phyloP scores from a whole-genome alignment of 2,113 vertebrate species.

The Petrocephalus zakoni region DNA sequence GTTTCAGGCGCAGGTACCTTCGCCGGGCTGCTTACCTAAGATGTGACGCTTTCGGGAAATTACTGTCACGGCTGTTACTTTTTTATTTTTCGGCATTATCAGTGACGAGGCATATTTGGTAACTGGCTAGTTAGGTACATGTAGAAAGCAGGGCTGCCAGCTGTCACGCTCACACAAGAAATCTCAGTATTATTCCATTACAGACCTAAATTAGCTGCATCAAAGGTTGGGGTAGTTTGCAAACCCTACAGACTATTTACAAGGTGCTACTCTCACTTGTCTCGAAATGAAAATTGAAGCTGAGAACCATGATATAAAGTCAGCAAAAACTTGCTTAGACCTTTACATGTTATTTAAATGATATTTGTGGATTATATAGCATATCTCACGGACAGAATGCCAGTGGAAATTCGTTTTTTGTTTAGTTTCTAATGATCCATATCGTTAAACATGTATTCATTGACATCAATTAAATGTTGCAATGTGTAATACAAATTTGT shows the following conservation, averaged over 20 bases:
- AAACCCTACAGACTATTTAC: no score
- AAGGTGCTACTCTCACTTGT: no score
- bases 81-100: not conserved
- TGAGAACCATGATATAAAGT: no score
- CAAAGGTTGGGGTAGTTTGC: no score
- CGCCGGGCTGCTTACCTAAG: not conserved
- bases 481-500: not conserved
- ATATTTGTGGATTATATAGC: not conserved
- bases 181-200: no score
- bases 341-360: not conserved
- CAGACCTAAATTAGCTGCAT: no score
- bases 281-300: no score
- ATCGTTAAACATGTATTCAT: not conserved
- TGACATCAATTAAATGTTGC: not conserved
- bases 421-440: not conserved
- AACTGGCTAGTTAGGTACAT: not conserved
- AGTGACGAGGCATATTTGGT: not conserved
- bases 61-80: not conserved
- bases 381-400: not conserved
- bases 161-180: no score
- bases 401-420: not conserved
- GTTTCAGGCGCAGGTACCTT: conserved; percentile 75
- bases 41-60: not conserved
- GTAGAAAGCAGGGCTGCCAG: no score
- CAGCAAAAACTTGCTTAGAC: not conserved